A percentile compares a stretch with the other conserved stretches of the same genome.
These are phyloP conservation scores for Clytia hemisphaerica DNA, from an alignment of 30 jellyfish, hydroid and myxozoan genomes.

Conservation along the genomic window DNA sequence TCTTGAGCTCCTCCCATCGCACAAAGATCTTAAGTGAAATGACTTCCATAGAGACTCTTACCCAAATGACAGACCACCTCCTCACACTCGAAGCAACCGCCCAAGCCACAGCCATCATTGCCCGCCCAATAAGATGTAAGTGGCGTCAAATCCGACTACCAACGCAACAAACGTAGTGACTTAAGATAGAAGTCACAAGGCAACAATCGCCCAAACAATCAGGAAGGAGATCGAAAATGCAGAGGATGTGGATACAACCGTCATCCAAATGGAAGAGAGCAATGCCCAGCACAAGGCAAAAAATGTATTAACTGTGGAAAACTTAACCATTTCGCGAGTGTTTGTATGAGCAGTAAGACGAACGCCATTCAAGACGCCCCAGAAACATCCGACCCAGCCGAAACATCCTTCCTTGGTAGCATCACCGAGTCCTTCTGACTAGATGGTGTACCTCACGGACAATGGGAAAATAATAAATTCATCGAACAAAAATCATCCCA, in stretches of 20 bases:
- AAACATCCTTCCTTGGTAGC: not conserved
- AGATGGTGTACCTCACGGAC: constrained; percentile 7
- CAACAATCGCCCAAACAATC: too few species aligned
- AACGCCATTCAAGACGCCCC: not conserved
- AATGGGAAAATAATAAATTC: not conserved
- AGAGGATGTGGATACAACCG: not conserved
- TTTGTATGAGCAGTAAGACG: not conserved
- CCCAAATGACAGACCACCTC: not conserved
- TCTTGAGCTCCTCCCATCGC: not conserved
- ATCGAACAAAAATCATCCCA: not conserved
- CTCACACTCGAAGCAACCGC: not conserved
- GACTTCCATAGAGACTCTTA: not conserved
- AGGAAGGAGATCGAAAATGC: not conserved
- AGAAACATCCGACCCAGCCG: not conserved
- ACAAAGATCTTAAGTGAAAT: not conserved
- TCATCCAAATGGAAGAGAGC: constrained; percentile 2
- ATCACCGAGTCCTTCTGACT: not conserved
- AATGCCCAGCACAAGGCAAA: not conserved
- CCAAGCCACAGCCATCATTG: not conserved
- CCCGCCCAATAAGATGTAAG: not conserved
- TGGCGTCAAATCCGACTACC: not conserved
- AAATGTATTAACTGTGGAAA: not conserved
- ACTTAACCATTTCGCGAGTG: constrained; percentile 4
- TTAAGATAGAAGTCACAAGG: not conserved
- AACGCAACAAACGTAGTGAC: not conserved